Evolutionary conservation across 2,888 invertebrate genomes (phyloP).

Genomic region (Monochamus alternatus): DNA sequence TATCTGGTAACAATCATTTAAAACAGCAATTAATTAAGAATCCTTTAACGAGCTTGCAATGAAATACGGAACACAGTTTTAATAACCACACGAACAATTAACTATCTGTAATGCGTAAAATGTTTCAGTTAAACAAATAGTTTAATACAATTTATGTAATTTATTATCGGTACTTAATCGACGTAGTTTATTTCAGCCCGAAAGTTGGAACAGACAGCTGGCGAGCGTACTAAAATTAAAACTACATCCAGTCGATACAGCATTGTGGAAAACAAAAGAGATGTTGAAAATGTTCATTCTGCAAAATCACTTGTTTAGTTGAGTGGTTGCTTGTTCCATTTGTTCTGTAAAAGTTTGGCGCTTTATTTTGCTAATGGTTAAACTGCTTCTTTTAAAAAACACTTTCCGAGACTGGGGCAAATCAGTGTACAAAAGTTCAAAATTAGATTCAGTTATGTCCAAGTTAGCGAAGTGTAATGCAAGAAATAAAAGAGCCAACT

Average conservation of each 20-base stretch:
- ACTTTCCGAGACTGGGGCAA: conserved; percentile 28
- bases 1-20: too few relatives aligned
- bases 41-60: neutral
- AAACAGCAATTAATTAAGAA: neutral
- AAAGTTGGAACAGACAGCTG: conserved; percentile 52
- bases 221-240: conserved; percentile 50
- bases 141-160: conserved; percentile 1
- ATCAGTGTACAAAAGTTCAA: conserved; percentile 38
- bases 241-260: conserved; percentile 53
- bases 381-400: conserved; percentile 38
- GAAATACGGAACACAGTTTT: conserved; percentile 4
- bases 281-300: conserved; percentile 44
- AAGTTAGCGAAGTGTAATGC: conserved; percentile 30
- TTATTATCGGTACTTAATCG: conserved; percentile 8
- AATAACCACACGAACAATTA: conserved; percentile 11
- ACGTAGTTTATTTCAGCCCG: conserved; percentile 57
- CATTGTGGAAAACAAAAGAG: conserved; percentile 46
- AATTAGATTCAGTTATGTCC: conserved; percentile 41
- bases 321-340: conserved; percentile 47
- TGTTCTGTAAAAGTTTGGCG: conserved; percentile 49
- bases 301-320: conserved; percentile 49
- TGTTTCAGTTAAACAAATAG: conserved; percentile 2
- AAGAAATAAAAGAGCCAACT: conserved; percentile 27
- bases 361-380: conserved; percentile 53
- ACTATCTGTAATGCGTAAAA: conserved; percentile 38